These are phyloP conservation scores for Danionella dracula DNA, from an alignment of 2,797 vertebrate genomes.

Conservation along the genomic window DNA sequence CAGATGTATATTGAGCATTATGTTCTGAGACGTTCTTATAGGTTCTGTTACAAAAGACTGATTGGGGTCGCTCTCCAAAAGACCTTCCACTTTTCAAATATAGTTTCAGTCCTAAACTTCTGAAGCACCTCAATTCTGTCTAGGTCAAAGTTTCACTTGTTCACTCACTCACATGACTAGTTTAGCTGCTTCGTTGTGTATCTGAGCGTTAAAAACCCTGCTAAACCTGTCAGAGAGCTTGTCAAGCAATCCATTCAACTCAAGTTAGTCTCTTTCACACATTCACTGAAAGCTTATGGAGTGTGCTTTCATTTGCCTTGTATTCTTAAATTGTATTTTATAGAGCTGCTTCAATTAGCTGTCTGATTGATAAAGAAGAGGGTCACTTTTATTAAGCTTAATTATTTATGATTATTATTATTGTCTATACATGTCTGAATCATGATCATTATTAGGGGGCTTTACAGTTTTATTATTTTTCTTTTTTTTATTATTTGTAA, in stretches of 20 bases:
- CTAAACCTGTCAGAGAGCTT: slow-evolving; percentile 62
- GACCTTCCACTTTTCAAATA: neutral
- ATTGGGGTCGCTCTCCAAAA: neutral
- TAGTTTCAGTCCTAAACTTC: neutral
- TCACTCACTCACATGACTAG: slow-evolving; percentile 26
- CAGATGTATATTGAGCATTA: slow-evolving; percentile 44
- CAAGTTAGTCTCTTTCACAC: neutral
- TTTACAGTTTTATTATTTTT: no score
- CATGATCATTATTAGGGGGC: no score
- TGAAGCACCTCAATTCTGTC: neutral
- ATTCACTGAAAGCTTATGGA: neutral
- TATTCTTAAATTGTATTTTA: neutral
- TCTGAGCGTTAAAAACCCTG: slow-evolving; percentile 43
- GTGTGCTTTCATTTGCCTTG: neutral
- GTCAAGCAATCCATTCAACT: slow-evolving; percentile 31
- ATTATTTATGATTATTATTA: no score
- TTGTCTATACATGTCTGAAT: no score
- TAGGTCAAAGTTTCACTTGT: slow-evolving; percentile 6
- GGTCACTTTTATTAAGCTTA: no score
- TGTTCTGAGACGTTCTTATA: neutral
- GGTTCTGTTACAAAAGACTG: neutral
- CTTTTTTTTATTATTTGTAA: no score
- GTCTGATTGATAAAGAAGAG: no score
- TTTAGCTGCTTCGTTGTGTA: slow-evolving; percentile 30
- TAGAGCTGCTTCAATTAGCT: no score